Conservation (phyloP, 1,140 invertebrate genomes). For the Dreissena rostriformis region DNA sequence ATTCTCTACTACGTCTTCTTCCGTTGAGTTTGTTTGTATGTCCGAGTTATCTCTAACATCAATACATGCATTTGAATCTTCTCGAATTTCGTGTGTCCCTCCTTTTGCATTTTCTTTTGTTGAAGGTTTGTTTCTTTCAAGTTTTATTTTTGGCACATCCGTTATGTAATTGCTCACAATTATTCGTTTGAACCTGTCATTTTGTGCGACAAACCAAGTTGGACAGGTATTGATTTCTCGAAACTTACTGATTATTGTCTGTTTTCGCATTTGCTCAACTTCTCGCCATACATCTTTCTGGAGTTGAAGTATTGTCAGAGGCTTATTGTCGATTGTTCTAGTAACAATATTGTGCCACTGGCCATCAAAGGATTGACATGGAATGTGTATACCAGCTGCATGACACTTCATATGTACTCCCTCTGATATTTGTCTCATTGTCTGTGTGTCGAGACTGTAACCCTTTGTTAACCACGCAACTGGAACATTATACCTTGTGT, state of each 20-base stretch:
- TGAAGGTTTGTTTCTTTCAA: conserved; percentile 11
- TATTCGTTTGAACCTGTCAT: neutral
- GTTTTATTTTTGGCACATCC: conserved; percentile 18
- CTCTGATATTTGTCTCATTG: neutral
- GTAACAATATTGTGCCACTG: conserved; percentile 34
- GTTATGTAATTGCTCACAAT: neutral
- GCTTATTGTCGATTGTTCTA: neutral
- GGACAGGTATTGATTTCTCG: conserved; percentile 20
- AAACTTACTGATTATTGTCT: neutral
- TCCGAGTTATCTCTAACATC: neutral
- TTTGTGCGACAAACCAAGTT: no score
- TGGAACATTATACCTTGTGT: neutral
- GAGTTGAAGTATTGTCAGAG: conserved; percentile 8
- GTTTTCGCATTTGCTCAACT: neutral
- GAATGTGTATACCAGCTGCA: conserved; percentile 10
- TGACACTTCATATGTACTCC: conserved; percentile 11
- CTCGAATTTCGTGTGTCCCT: conserved; percentile 13
- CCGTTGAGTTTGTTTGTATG: neutral
- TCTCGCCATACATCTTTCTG: conserved; percentile 30
- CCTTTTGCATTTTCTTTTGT: conserved; percentile 1
- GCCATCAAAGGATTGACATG: conserved; percentile 22
- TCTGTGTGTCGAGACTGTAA: neutral
- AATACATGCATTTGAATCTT: neutral
- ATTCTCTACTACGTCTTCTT: neutral
- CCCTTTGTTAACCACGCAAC: conserved; percentile 31